Evolutionary conservation across 1,140 invertebrate species (phyloP), one percentile per base, ranked within the genome.

Genomic region (Drosophila nannoptera): DNA sequence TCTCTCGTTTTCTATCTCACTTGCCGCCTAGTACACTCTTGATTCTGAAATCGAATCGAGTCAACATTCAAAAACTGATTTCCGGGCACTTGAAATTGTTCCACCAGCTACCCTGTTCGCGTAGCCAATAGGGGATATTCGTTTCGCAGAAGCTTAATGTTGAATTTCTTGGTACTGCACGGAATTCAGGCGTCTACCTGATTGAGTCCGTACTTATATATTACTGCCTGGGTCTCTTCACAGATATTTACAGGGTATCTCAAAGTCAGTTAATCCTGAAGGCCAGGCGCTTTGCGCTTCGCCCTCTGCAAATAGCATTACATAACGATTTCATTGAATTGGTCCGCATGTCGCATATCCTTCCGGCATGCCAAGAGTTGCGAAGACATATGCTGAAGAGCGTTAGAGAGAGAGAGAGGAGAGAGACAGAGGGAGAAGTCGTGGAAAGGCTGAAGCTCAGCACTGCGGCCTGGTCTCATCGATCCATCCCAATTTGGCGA

Each of bases 51-150:
- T 43, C 40, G 3, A 43, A 60, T 55, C 32, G 71, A 73, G 67
- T 62, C 52, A 66, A 67, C 67, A 70, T 60, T 49, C 61, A 35
- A 36, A 56, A 56, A 40, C 52, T 62, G 69, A 58, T 58, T 62
- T 67, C 46, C 63, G 63, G 63, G 22, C 22, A 22, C 36, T 8
- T 54, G 36, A 59, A 45, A 43, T 53, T 55, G 45, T 56, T 69
- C 32, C 59, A 67, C 8, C 22, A 1, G n/a, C 31, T 43, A 6
- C 53, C 7, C 12, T 52, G 7, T 12, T n/a, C 12, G 12, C 2
- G 12, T 14, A 43, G 12, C 6, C 9, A 22, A 22, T 2, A 22
- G 45, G 4, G 45, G 5, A 14, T 14, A 7, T 14, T 7, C 8
- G 43, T 9, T 6, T 22, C 22, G 22, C 22, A 22, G 3, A 3